phyloP scores from a whole-genome alignment of 1,140 invertebrate species.

The Zaprionus ornatus region DNA sequence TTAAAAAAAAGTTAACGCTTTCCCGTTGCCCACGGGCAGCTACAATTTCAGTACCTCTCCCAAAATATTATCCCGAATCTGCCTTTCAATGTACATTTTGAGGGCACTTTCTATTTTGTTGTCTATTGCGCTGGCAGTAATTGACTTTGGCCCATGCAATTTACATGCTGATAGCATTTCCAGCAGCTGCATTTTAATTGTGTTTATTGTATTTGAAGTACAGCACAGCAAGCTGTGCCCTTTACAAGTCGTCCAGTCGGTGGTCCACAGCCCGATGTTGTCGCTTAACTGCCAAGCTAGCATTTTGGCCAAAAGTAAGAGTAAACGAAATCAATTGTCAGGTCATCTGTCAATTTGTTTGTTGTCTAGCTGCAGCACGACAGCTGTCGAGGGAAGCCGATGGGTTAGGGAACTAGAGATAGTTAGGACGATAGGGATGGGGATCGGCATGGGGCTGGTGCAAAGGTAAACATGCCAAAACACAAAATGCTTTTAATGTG shows the following conservation, averaged over 20 bases:
- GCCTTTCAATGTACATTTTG: constrained; percentile 17
- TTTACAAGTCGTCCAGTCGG: constrained; percentile 10
- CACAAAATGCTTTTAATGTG: constrained; percentile 78
- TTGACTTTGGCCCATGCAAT: constrained; percentile 70
- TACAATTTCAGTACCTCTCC: constrained; percentile 1
- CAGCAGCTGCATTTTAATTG: constrained; percentile 77
- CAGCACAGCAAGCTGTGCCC: constrained; percentile 8
- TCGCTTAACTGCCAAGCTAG: constrained; percentile 20
- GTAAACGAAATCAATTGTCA: constrained; percentile 77
- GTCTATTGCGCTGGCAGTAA: constrained; percentile 48
- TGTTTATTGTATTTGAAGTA: constrained; percentile 44
- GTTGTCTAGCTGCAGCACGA: constrained; percentile 70
- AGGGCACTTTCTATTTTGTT: constrained; percentile 12
- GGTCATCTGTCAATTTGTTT: constrained; percentile 82
- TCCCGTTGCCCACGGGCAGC: constrained; percentile 2
- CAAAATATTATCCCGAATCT: constrained; percentile 14
- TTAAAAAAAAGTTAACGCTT: constrained; percentile 35
- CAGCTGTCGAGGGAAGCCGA: constrained; percentile 57
- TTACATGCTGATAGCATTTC: constrained; percentile 76
- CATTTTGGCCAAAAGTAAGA: constrained; percentile 25
- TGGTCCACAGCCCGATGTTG: constrained; percentile 1
- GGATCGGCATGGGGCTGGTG: constrained; percentile 17
- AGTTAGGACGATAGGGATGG: constrained; percentile 12
- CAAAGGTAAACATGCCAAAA: constrained; percentile 64
- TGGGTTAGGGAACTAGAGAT: neutral